Evolutionary conservation across 2,888 invertebrate species (phyloP).

Genomic region (Metalampra italica): DNA sequence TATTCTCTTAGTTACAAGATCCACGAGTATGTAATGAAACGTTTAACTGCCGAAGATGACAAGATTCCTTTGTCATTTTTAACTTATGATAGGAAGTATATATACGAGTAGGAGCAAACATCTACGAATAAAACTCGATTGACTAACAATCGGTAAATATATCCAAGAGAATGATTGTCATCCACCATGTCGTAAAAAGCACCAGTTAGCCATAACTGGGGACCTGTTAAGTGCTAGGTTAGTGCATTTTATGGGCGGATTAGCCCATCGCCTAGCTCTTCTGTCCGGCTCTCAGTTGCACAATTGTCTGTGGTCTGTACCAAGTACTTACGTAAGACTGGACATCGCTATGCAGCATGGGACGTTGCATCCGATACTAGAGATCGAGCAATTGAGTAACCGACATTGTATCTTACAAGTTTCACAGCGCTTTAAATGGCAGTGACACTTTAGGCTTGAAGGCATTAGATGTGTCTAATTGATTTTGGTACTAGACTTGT

Average conservation of each 20-base stretch:
- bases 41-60: too few species aligned
- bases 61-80: too few species aligned
- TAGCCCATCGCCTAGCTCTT: conserved; percentile 1
- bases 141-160: too few species aligned
- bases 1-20: too few species aligned
- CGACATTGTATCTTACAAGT: background rate
- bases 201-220: background rate
- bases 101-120: too few species aligned
- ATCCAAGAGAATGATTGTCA: too few species aligned
- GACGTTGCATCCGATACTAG: background rate
- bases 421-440: background rate
- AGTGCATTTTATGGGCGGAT: background rate
- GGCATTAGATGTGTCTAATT: background rate
- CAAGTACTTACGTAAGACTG: background rate
- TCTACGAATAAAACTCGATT: too few species aligned
- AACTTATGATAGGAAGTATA: too few species aligned
- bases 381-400: background rate
- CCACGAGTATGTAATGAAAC: too few species aligned
- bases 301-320: background rate
- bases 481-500: too few species aligned
- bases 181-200: too few species aligned
- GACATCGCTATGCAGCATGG: background rate
- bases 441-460: background rate
- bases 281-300: background rate
- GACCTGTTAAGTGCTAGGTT: background rate